Evolutionary conservation across 2,113 vertebrate genomes (phyloP), one percentile per base, ranked within the genome.

Genomic region (Grus americana): DNA sequence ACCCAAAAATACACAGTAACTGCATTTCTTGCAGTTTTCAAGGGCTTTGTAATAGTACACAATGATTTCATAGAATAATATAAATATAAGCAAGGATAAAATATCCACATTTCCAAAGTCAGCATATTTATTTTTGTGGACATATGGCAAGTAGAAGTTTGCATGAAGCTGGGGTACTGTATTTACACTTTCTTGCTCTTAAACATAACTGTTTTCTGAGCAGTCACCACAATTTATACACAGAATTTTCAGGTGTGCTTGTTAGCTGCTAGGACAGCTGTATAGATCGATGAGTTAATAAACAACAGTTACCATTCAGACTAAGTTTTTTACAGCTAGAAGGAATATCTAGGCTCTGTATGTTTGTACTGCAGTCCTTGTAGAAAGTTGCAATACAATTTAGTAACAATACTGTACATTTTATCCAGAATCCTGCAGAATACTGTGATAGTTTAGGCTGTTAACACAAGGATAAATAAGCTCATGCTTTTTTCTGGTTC

Each of bases 41-140:
- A 75, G 62, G 52, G 67, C 81, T 95, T 97, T 81, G 40, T 93
- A 93, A 75, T 72, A 79, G 21, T 49, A 59, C 29, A 81, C 42
- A 93, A 15, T 82, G 19, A 90, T 88, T 94, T 96, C 26, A 70
- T 34, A 79, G 46, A 38, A 73, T 66, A 94, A 34, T 82, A 32
- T 50, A 86, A 92, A 92, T 90, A 87, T 70, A 88, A 55, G 34
- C 30, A 79, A 79, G 79, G 57, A 74, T 40, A 79, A 66, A 84
- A 65, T 65, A 95, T 32, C 40, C 27, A 54, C 1, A 79, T 58
- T 86, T 94, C 54, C 27, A 12, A 91, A 81, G 68, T 88, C 22
- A 12, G n/a, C 66, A 57, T 59, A 44, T 75, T 79, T 89, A 58
- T 76, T 95, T 93, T 62, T 85, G 8, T 54, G 70, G 36, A 24